Conservation (phyloP, 2,797 vertebrate genomes). For the Lerista edwardsae region DNA sequence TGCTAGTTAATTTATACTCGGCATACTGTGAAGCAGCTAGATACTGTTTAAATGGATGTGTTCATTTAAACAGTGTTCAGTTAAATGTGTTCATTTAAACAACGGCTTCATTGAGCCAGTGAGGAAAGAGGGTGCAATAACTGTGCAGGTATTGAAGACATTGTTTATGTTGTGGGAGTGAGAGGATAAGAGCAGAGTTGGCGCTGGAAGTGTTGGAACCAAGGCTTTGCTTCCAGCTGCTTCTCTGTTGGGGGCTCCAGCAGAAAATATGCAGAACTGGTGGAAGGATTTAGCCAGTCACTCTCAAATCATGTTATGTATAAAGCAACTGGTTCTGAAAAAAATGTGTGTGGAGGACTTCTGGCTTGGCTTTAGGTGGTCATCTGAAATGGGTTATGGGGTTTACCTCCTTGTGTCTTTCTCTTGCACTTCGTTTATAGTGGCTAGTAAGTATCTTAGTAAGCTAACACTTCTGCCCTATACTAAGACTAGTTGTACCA, state of each 20-base stretch:
- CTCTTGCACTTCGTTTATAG: neutral
- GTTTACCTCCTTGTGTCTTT: neutral
- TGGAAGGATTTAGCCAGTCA: neutral
- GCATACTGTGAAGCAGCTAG: conserved; percentile 4
- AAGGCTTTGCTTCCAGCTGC: neutral
- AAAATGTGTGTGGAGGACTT: neutral
- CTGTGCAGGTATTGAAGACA: neutral
- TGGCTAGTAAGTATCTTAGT: neutral
- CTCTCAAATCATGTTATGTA: too few species aligned
- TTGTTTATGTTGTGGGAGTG: neutral
- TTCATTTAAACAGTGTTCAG: too few species aligned
- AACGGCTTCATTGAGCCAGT: conserved; percentile 13
- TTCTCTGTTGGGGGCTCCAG: neutral
- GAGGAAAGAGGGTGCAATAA: neutral
- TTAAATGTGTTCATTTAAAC: too few species aligned
- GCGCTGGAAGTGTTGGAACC: neutral
- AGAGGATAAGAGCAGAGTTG: neutral
- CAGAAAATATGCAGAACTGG: neutral
- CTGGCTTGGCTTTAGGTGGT: neutral
- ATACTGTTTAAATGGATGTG: neutral
- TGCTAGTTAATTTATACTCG: neutral
- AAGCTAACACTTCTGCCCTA: neutral
- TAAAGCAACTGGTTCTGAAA: neutral
- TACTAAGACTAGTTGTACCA: neutral
- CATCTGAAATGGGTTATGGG: neutral